Evolutionary conservation across 2,888 invertebrate genomes (phyloP), one percentile per base, ranked within the genome.

Genomic region (Cerastis rubricosa): DNA sequence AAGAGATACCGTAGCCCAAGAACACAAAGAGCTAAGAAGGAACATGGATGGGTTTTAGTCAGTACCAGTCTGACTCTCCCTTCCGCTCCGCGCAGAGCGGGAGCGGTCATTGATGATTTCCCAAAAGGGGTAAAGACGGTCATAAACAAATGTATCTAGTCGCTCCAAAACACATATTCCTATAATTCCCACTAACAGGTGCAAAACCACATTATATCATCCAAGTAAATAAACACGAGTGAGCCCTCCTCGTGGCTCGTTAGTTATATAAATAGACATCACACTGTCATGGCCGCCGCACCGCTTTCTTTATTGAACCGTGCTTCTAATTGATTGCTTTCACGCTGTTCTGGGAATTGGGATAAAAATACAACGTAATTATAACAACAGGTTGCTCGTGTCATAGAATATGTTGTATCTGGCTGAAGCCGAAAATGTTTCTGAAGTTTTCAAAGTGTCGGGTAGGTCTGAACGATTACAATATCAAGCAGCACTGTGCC

Each of bases 281-380:
- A 70, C 63, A 78, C 83, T 83, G 86, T 79, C 86, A 84, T 75
- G 84, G 79, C 70, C 67, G 78, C 70, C 69, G 8, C 67, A 45
- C 6, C 54, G 67, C 59, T 66, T 63, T 82, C 76, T 71, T 64
- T 83, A 83, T 85, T 67, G 77, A 70, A 70, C 63, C 45, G 35
- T 11, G 64, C 22, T 29, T 59, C 63, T 78, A 78, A 78, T 78
- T 78, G 78, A 80, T 78, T 78, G 81, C 57, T 80, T 78, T 80
- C 78, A 74, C 43, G 81, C 81, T 78, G 77, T 45, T 77, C 61
- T 25, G 45, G 45, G 61, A 8, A 77, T 77, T 80, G 80, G 51
- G 73, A 29, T 72, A 40, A 63, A 77, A 61, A 77, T 72, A 80
- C 8, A 45, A 63, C 22, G 43, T 79, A 35, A 61, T 78, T 45